Percentiles rank a stretch among this genome's conserved stretches.
These are phyloP conservation scores for Tuta absoluta DNA, from an alignment of 2,888 invertebrate species.

Conservation along the genomic window DNA sequence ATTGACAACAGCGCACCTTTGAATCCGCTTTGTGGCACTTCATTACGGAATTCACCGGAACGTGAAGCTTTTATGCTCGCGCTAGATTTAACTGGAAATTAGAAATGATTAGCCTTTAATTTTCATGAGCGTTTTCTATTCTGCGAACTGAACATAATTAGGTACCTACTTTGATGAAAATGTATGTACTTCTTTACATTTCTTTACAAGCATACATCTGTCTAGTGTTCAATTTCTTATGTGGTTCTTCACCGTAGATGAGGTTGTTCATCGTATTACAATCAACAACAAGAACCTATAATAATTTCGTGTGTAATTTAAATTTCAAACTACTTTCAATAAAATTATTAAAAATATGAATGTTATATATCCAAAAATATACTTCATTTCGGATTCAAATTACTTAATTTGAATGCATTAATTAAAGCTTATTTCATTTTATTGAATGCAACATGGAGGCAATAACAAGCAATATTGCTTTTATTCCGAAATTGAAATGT, in stretches of 20 bases:
- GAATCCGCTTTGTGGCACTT: conserved; percentile 59
- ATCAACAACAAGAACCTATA: too few species aligned
- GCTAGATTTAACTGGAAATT: conserved; percentile 17
- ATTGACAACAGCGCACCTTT: conserved; percentile 70
- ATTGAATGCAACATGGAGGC: conserved; percentile 8
- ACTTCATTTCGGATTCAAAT: neutral
- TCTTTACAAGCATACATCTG: too few species aligned
- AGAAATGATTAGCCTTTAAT: neutral
- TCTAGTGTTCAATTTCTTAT: too few species aligned
- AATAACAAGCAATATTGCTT: neutral
- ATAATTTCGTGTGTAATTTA: too few species aligned
- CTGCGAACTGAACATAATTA: too few species aligned
- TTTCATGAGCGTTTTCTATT: neutral
- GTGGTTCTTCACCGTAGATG: too few species aligned
- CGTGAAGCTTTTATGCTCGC: neutral
- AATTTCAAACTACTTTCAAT: neutral
- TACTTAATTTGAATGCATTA: conserved; percentile 7
- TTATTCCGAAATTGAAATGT: neutral
- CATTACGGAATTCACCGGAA: conserved; percentile 51
- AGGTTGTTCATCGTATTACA: too few species aligned
- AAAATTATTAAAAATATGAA: neutral
- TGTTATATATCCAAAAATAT: neutral
- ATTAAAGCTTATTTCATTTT: conserved; percentile 20
- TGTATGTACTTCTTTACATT: too few species aligned
- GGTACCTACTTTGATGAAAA: too few species aligned